These are phyloP conservation scores for Salminus brasiliensis DNA, from an alignment of 2,113 vertebrate genomes.

Conservation along the genomic window DNA sequence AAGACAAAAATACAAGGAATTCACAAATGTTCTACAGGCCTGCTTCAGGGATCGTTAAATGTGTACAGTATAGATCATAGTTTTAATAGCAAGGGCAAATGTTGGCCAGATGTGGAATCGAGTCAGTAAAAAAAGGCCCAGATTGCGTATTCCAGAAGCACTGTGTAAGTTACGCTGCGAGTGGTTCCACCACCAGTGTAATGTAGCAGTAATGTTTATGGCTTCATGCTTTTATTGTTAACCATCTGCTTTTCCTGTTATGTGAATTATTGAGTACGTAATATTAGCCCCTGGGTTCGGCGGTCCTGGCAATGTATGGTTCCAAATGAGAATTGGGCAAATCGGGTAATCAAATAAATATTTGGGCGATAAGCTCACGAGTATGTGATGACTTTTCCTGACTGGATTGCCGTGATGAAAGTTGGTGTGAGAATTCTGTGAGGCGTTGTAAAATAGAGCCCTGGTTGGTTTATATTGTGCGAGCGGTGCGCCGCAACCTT, in stretches of 20 bases:
- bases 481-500: conserved; percentile 34
- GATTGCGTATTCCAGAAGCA: conserved; percentile 38
- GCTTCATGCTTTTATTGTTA: conserved; percentile 32
- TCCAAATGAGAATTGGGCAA: conserved; percentile 36
- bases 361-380: conserved; percentile 34
- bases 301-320: conserved; percentile 13
- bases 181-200: conserved; percentile 47
- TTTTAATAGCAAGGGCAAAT: conserved; percentile 51
- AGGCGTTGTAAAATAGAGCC: conserved; percentile 26
- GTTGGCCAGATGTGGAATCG: conserved; percentile 61
- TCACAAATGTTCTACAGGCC: conserved; percentile 39
- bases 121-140: conserved; percentile 48
- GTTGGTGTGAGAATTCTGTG: conserved; percentile 37
- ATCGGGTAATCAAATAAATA: conserved; percentile 44
- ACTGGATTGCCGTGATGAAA: conserved; percentile 30
- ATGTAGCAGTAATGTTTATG: conserved; percentile 55
- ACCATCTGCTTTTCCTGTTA: conserved; percentile 43
- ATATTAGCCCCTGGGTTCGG: conserved; percentile 38
- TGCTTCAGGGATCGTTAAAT: conserved; percentile 59
- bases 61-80: conserved; percentile 49
- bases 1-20: conserved; percentile 37
- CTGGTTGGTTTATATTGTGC: conserved; percentile 30
- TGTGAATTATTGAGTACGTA: conserved; percentile 44
- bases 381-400: conserved; percentile 27
- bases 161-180: conserved; percentile 6